Base-by-base conservation (phyloP, 2,888 invertebrate species). In the Drosophila anceps region DNA sequence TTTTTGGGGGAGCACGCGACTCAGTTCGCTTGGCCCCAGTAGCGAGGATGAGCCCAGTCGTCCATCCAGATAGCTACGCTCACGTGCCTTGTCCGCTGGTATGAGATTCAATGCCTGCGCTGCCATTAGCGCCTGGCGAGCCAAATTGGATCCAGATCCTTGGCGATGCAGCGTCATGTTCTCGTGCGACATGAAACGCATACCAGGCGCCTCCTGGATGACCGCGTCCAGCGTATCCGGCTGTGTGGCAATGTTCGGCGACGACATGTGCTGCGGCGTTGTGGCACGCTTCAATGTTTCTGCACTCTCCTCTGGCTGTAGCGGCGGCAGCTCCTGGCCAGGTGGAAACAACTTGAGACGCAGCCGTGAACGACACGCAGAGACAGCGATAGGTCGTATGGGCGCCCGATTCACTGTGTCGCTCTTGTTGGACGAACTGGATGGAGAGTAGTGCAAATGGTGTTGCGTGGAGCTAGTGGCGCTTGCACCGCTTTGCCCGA, bases 1-100 rank as follows among this genome's bases (percentile, higher is more conserved):
- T 82, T 97, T 95, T 86, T 96, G 96, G 2, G 98, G 98, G 86
- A 98, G 95, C 50, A 97, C 96, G 92, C 97, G 96, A 84, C 96
- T 96, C 65, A 99, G 94, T 91, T 99, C 98, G 20, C 95, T 95
- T 3, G 96, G 95, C 0, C 98, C 98, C 50, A 98, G 93, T 46
- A 98, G 93, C 0, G 97, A 96, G 90, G 96, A 96, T 1, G 96
- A 95, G 44, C 97, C 97, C 66, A 97, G 94, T 82, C 96, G 94
- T 46, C 97, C 97, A 91, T 96, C 96, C 4, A 97, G 94, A 92
- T 95, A 96, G 91, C 97, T 97, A 90, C 97, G 95, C 93, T 96
- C 96, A 84, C 97, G 94, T 33, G 96, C 97, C 92, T 96, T 96
- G 80, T 95, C 95, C 2, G 96, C 96, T 27, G 97, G 97, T 91